These are phyloP conservation scores for Andrena minutula DNA, from an alignment of 2,888 invertebrate genomes.

Conservation along the genomic window DNA sequence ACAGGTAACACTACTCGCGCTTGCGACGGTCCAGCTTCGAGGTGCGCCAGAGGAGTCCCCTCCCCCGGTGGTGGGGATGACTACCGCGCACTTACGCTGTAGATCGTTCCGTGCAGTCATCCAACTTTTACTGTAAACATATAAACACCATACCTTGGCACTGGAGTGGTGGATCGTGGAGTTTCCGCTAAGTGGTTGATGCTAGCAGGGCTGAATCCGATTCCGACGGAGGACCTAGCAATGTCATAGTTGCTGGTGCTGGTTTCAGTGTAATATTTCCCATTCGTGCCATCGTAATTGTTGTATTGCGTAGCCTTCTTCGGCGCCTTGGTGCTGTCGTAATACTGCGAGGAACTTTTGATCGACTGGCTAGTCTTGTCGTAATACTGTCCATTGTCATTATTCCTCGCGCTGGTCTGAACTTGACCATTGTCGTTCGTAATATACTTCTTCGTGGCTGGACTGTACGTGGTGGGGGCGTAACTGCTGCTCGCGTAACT, in stretches of 20 bases:
- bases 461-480: constrained; percentile 85
- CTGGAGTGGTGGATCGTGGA: constrained; percentile 80
- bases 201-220: constrained; percentile 83
- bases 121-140: too few species aligned
- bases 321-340: constrained; percentile 77
- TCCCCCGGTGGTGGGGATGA: too few species aligned
- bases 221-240: constrained; percentile 77
- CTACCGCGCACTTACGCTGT: too few species aligned
- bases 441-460: constrained; percentile 77
- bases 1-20: too few species aligned
- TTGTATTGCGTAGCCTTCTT: constrained; percentile 80
- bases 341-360: constrained; percentile 75
- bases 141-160: constrained; percentile 74
- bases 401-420: constrained; percentile 58
- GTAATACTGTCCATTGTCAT: constrained; percentile 73
- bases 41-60: too few species aligned
- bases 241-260: constrained; percentile 79
- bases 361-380: constrained; percentile 71
- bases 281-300: constrained; percentile 75
- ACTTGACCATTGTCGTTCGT: constrained; percentile 61
- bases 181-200: constrained; percentile 82
- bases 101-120: too few species aligned
- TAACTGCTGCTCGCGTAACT: constrained; percentile 86
- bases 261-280: constrained; percentile 78
- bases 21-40: too few species aligned